A percentile compares a stretch with the other conserved stretches of the same genome.
These are phyloP conservation scores for Heliothis peltigera DNA, from an alignment of 2,888 invertebrate species.

Conservation along the genomic window DNA sequence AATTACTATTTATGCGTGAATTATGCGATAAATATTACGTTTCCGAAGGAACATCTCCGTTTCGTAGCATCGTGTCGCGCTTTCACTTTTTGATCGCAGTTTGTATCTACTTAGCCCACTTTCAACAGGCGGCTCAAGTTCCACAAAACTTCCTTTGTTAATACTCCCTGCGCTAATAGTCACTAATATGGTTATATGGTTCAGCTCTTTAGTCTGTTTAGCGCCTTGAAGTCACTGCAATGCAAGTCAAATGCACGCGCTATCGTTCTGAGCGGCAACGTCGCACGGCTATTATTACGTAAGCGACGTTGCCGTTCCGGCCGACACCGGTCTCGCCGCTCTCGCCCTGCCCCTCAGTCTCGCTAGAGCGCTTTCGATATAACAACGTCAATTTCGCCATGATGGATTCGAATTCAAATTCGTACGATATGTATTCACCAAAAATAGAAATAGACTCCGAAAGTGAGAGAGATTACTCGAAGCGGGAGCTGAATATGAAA, in stretches of 20 bases:
- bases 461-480: slow-evolving; percentile 63
- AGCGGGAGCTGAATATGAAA: slow-evolving; percentile 47
- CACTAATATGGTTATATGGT: slow-evolving; percentile 74
- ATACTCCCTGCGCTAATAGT: slow-evolving; percentile 70
- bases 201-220: slow-evolving; percentile 72
- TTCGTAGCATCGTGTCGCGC: slow-evolving; percentile 33
- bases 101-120: slow-evolving; percentile 59
- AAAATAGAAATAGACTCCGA: slow-evolving; percentile 81
- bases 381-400: slow-evolving; percentile 71
- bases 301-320: slow-evolving; percentile 80
- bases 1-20: slow-evolving; percentile 15
- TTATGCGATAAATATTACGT: slow-evolving; percentile 35
- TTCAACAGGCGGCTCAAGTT: slow-evolving; percentile 44
- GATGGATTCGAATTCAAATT: slow-evolving; percentile 83
- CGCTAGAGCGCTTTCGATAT: slow-evolving; percentile 82
- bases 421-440: slow-evolving; percentile 75
- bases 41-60: slow-evolving; percentile 28
- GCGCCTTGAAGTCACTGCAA: slow-evolving; percentile 71
- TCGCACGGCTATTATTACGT: slow-evolving; percentile 63
- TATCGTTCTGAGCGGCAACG: slow-evolving; percentile 67
- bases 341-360: slow-evolving; percentile 81
- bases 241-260: slow-evolving; percentile 63
- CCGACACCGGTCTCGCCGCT: slow-evolving; percentile 81
- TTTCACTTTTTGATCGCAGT: slow-evolving; percentile 57
- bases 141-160: slow-evolving; percentile 71